Conservation (phyloP, 2,888 invertebrate genomes). For the Noctua pronuba region DNA sequence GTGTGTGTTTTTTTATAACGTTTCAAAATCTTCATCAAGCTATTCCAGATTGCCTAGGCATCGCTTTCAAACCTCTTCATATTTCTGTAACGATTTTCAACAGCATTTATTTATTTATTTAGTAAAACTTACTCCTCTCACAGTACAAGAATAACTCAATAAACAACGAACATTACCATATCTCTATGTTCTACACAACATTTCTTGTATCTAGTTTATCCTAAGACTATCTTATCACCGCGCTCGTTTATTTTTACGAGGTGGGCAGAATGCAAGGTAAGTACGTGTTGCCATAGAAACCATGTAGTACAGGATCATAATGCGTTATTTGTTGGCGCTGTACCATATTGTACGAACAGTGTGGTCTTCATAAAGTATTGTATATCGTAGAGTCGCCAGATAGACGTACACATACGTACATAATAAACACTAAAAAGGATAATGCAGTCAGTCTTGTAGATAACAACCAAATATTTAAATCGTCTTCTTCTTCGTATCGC, state of each 20-base stretch:
- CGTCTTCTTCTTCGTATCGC: no score
- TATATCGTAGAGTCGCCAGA: not conserved
- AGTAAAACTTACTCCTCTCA: not conserved
- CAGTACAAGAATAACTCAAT: conserved; percentile 12
- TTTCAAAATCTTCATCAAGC: no score
- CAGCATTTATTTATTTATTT: not conserved
- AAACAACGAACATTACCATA: conserved; percentile 45
- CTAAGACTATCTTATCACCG: conserved; percentile 42
- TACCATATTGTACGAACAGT: conserved; percentile 10
- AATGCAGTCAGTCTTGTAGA: not conserved
- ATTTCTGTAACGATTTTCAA: no score
- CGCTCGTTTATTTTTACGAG: conserved; percentile 52
- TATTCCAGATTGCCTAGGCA: no score
- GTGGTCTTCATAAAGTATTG: conserved; percentile 32
- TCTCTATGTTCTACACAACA: conserved; percentile 39
- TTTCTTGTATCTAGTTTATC: conserved; percentile 36
- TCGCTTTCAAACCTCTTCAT: no score
- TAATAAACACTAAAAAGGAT: not conserved
- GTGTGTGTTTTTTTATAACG: no score
- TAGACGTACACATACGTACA: no score
- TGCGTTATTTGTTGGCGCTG: conserved; percentile 30
- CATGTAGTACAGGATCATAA: conserved; percentile 17
- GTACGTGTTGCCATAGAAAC: conserved; percentile 21
- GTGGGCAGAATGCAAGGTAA: conserved; percentile 38
- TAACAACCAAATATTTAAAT: not conserved